A percentile compares a stretch with the other conserved stretches of the same genome.
Evolutionary conservation across 2,113 vertebrate genomes (phyloP).

Genomic region (Onychostruthus taczanowskii): DNA sequence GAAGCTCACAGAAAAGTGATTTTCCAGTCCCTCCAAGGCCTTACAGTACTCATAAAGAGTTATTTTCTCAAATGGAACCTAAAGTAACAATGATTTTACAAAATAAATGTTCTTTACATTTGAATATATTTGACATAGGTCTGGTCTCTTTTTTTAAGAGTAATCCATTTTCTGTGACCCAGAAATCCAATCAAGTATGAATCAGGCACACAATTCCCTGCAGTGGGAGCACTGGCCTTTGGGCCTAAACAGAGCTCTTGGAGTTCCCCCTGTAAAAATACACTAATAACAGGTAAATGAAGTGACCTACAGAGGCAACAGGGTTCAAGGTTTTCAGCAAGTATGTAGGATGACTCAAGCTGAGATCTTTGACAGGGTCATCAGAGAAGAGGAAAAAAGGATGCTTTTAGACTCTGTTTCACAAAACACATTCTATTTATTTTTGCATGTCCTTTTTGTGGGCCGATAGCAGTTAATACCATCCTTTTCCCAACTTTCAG

Average conservation of each 20-base stretch:
- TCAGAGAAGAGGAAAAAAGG: not conserved
- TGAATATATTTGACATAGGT: not conserved
- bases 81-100: not conserved
- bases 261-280: not conserved
- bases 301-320: not conserved
- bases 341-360: not conserved
- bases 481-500: not conserved
- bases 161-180: not conserved
- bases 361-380: not conserved
- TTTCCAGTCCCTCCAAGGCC: constrained; percentile 10
- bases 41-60: not conserved
- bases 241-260: not conserved
- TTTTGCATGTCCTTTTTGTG: not conserved
- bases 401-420: not conserved
- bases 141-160: not conserved
- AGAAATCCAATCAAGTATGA: constrained; percentile 13
- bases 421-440: not conserved
- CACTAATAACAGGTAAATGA: not conserved
- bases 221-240: not conserved
- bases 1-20: constrained; percentile 12
- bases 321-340: not conserved
- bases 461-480: not conserved
- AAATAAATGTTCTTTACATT: constrained; percentile 26
- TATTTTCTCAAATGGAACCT: not conserved
- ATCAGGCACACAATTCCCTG: not conserved